phyloP scores from a whole-genome alignment of 2,113 vertebrate species.

The Amphiprion ocellaris region DNA sequence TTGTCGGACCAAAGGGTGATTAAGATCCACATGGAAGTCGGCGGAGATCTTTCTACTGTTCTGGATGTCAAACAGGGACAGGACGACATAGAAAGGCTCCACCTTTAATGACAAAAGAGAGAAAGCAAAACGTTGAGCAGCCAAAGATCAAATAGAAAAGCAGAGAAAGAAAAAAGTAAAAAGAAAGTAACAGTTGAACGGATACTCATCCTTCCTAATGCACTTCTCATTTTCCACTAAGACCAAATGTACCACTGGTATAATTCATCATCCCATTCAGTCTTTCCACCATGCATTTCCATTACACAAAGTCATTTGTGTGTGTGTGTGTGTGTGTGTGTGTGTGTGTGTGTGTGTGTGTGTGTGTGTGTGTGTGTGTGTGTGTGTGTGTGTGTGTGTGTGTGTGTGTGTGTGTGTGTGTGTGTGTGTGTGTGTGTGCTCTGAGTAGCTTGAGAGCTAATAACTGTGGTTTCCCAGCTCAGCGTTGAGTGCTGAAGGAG shows the following conservation, averaged over 20 bases:
- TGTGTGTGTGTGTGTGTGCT: not conserved
- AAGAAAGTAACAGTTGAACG: not conserved
- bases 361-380: not conserved
- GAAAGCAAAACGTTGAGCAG: not conserved
- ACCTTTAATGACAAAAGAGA: slow-evolving; percentile 82
- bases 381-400: slow-evolving; percentile 1
- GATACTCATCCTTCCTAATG: slow-evolving; percentile 40
- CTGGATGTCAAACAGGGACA: slow-evolving; percentile 96
- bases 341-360: not conserved
- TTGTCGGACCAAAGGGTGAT: slow-evolving; percentile 90
- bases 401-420: not conserved
- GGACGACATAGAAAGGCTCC: slow-evolving; percentile 95
- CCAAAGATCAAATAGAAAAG: not conserved
- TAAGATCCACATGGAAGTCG: slow-evolving; percentile 97
- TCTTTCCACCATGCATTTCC: slow-evolving; percentile 50
- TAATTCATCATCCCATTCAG: slow-evolving; percentile 44
- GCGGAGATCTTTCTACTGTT: slow-evolving; percentile 95
- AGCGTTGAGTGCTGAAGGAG: slow-evolving; percentile 24
- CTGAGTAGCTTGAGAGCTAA: slow-evolving; percentile 24
- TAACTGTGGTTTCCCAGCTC: slow-evolving; percentile 53
- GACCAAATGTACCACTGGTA: slow-evolving; percentile 31
- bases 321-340: slow-evolving; percentile 2
- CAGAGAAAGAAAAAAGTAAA: not conserved
- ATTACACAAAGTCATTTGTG: slow-evolving; percentile 53
- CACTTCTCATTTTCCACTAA: slow-evolving; percentile 49